These are phyloP conservation scores for Odontomyia ornata DNA, from an alignment of 2,888 invertebrate genomes.

Conservation along the genomic window DNA sequence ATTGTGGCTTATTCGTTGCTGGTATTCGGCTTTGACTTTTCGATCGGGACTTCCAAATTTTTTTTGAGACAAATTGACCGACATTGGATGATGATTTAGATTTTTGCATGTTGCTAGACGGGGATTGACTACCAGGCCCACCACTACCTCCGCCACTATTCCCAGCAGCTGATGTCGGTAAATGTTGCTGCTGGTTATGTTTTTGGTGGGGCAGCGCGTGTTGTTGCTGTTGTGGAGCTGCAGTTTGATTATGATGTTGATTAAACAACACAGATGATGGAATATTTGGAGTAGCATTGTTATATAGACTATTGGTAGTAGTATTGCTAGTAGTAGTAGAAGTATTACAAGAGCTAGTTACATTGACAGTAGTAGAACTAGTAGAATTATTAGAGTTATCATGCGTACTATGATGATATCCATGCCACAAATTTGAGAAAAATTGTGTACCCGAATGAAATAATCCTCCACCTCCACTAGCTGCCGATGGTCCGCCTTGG, in stretches of 20 bases:
- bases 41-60: constrained; percentile 85
- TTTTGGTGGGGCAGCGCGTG: constrained; percentile 63
- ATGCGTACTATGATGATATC: constrained; percentile 57
- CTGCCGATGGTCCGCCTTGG: constrained; percentile 49
- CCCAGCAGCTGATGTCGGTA: constrained; percentile 59
- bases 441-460: constrained; percentile 70
- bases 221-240: constrained; percentile 65
- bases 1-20: constrained; percentile 63
- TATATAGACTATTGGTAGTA: constrained; percentile 44
- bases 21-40: constrained; percentile 78
- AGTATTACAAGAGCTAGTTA: constrained; percentile 42
- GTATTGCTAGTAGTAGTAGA: constrained; percentile 39
- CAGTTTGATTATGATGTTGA: constrained; percentile 41
- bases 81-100: constrained; percentile 89
- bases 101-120: constrained; percentile 79
- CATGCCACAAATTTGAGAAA: constrained; percentile 71
- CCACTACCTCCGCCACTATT: constrained; percentile 57
- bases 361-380: constrained; percentile 38
- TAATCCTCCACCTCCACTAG: constrained; percentile 52
- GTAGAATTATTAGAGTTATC: constrained; percentile 43
- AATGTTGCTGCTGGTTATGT: constrained; percentile 65
- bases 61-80: constrained; percentile 84
- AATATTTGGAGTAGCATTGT: constrained; percentile 44
- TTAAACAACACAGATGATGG: constrained; percentile 53
- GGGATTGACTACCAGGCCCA: constrained; percentile 56